Evolutionary conservation across 2,888 invertebrate genomes (phyloP).

Genomic region (Metacarcinus magister): DNA sequence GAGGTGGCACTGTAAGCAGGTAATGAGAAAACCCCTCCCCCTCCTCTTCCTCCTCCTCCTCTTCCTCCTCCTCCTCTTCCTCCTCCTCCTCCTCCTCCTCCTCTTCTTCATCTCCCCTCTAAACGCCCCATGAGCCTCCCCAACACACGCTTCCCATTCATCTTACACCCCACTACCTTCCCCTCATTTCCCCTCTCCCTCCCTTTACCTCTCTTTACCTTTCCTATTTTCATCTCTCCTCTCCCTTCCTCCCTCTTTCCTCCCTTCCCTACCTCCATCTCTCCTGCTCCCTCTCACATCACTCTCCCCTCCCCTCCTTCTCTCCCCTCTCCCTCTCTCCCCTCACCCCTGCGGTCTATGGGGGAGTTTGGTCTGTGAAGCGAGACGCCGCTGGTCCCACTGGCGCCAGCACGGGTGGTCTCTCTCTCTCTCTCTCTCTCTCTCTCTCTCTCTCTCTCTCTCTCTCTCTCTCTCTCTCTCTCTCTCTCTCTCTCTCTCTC

Average conservation of each 20-base stretch:
- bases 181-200: background rate
- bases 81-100: no score
- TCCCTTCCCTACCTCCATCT: background rate
- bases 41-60: no score
- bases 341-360: background rate
- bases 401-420: conserved; percentile 14
- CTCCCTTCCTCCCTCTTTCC: background rate
- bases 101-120: no score
- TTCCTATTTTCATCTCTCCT: background rate
- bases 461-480: background rate
- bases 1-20: no score
- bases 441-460: conserved; percentile 26
- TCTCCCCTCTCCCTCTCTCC: background rate
- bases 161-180: background rate
- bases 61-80: no score
- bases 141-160: background rate
- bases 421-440: conserved; percentile 26
- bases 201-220: background rate
- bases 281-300: background rate
- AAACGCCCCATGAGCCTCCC: background rate
- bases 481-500: background rate
- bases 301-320: background rate
- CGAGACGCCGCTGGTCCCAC: background rate
- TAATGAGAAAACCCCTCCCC: no score
- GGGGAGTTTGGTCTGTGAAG: conserved; percentile 3